Base-by-base conservation (phyloP, 2,113 vertebrate genomes). In the Amia ocellicauda region DNA sequence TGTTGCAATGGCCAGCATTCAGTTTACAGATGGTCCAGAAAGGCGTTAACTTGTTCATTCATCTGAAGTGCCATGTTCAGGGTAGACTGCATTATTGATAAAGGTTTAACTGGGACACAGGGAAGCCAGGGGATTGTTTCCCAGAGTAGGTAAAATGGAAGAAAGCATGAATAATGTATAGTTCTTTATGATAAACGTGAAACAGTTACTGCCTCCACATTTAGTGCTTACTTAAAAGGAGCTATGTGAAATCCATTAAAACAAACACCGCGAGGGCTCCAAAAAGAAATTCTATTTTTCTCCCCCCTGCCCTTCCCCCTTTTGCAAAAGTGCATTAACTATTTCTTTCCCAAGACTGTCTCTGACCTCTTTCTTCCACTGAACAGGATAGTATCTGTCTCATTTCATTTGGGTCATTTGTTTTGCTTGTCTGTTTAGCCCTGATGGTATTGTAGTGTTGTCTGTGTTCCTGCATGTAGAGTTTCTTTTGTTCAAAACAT, bases 221-320 rank as follows among this genome's bases (percentile, higher is more conserved):
- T 59, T n/a, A 17, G 43, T 45, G 59, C 59, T 61, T 24, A 19
- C 57, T 66, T 52, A 52, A 66, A 66, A 58, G 20, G 29, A n/a
- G 11, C 13, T 26, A 23, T 60, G 55, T 19, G 26, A 19, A 40
- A 66, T 22, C 43, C 41, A 36, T 58, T 45, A 36, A 57, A 31
- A 36, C 55, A 49, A 53, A 50, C 29, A 63, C 19, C 24, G 22
- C 17, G 9, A 29, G 20, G 23, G 29, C 41, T 62, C n/a, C 28
- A 36, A 42, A 65, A 24, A 58, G 47, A 66, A 4, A 47, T 50
- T 42, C n/a, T n/a, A n/a, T n/a, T 22, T 8, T 60, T 47, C 19
- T 27, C 29, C 8, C 36, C 47, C 43, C 29, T n/a, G 14, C 20
- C 22, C 23, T 26, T 16, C 16, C 0, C 42, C n/a, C 51, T 47